A percentile compares a stretch with the other conserved stretches of the same genome.
These are phyloP conservation scores for Champsocephalus esox DNA, from an alignment of 2,797 vertebrate genomes.

Conservation along the genomic window DNA sequence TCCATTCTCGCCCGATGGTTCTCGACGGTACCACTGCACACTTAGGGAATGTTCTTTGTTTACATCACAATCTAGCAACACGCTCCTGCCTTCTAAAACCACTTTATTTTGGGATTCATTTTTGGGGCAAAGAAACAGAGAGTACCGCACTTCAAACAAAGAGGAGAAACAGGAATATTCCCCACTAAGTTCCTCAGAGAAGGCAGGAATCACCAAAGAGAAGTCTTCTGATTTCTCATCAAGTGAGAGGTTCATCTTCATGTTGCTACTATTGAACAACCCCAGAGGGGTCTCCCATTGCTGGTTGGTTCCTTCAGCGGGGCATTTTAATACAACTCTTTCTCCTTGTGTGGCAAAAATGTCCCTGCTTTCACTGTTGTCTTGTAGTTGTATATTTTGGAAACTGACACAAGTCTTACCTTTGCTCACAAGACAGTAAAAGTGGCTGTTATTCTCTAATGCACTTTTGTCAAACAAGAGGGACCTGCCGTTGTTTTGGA, in stretches of 20 bases:
- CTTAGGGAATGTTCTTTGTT: neutral
- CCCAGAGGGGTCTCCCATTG: constrained; percentile 82
- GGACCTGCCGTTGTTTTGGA: constrained; percentile 52
- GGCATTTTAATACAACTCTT: constrained; percentile 70
- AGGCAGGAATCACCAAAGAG: constrained; percentile 70
- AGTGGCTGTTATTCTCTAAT: constrained; percentile 53
- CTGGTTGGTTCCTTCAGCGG: constrained; percentile 40
- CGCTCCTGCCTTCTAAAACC: neutral
- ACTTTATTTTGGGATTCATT: neutral
- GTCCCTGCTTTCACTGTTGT: constrained; percentile 31
- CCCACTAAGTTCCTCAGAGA: constrained; percentile 59
- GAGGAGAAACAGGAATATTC: constrained; percentile 74
- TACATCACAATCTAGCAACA: constrained; percentile 59
- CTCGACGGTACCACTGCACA: constrained; percentile 76
- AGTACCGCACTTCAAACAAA: constrained; percentile 53
- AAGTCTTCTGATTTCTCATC: constrained; percentile 38
- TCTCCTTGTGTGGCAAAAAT: constrained; percentile 74
- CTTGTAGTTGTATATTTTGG: constrained; percentile 60
- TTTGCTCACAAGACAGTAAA: constrained; percentile 74
- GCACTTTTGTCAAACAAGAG: constrained; percentile 55
- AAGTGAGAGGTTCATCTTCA: constrained; percentile 42
- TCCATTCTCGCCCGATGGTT: constrained; percentile 14
- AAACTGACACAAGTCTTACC: constrained; percentile 71
- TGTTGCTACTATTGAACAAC: constrained; percentile 32
- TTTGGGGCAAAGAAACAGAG: constrained; percentile 68